Percentiles rank a stretch among this genome's conserved stretches.
Conservation (phyloP, 2,888 invertebrate genomes). For the Cryptophagus acutangulus region DNA sequence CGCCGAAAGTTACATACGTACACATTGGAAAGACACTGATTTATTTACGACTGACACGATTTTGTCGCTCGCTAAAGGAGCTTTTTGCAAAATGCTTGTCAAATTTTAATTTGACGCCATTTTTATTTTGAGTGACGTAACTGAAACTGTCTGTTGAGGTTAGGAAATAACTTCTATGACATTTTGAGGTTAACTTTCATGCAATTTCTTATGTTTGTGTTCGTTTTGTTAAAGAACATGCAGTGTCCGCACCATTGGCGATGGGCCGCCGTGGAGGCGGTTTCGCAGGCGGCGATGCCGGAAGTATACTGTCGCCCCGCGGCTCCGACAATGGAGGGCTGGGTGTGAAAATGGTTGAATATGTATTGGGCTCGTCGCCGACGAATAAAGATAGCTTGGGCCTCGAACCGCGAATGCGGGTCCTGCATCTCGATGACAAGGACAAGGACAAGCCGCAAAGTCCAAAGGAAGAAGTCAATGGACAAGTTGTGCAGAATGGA, state of each 20-base stretch:
- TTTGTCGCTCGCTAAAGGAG: too few relatives aligned
- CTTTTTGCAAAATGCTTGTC: too few relatives aligned
- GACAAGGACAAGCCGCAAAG: slow-evolving; percentile 55
- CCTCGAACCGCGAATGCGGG: slow-evolving; percentile 62
- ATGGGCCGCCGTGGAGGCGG: slow-evolving; percentile 70
- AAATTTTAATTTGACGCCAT: too few relatives aligned
- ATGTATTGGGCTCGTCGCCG: slow-evolving; percentile 89
- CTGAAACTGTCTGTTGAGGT: too few relatives aligned
- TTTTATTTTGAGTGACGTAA: too few relatives aligned
- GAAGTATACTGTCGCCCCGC: slow-evolving; percentile 68
- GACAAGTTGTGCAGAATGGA: slow-evolving; percentile 51
- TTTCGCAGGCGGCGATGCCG: slow-evolving; percentile 56
- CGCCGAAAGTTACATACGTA: too few relatives aligned
- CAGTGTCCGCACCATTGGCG: slow-evolving; percentile 65
- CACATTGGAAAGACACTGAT: too few relatives aligned
- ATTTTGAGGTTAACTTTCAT: too few relatives aligned
- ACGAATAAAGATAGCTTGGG: slow-evolving; percentile 64
- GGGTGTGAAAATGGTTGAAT: slow-evolving; percentile 98
- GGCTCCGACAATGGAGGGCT: slow-evolving; percentile 80
- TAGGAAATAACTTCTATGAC: too few relatives aligned
- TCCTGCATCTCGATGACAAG: slow-evolving; percentile 57
- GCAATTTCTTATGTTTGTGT: background rate
- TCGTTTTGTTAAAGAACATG: slow-evolving; percentile 51
- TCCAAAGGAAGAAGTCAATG: slow-evolving; percentile 52
- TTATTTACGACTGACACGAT: too few relatives aligned